A percentile compares a stretch with the other conserved stretches of the same genome.
Conservation (phyloP, 92 coral and sea anemone genomes). For the Bergia sp. region DNA sequence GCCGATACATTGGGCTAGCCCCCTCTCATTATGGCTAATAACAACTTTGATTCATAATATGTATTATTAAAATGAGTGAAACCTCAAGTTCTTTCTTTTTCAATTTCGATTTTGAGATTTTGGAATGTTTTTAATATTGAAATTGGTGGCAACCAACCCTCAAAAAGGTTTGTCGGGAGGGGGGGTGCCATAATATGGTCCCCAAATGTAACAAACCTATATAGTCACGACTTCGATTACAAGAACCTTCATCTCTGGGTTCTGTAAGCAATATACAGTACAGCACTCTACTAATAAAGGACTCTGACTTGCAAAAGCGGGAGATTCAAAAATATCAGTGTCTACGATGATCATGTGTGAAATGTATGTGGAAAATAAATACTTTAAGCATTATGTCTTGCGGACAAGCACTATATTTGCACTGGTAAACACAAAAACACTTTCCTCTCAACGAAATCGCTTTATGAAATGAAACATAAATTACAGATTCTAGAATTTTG, state of each 20-base stretch:
- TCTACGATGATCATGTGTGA: not conserved
- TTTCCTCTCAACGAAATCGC: not conserved
- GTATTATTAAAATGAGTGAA: not conserved
- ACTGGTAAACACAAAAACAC: constrained; percentile 15
- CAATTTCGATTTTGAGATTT: not conserved
- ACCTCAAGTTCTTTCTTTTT: no score
- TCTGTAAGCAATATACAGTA: not conserved
- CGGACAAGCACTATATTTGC: not conserved
- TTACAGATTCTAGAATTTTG: not conserved
- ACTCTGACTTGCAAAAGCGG: no score
- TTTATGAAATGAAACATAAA: no score
- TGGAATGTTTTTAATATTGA: no score
- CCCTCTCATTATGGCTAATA: not conserved
- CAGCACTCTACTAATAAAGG: not conserved
- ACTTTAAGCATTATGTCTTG: not conserved
- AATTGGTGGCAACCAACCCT: not conserved
- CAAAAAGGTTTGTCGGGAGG: not conserved
- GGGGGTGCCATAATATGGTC: not conserved
- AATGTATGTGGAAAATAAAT: constrained; percentile 25
- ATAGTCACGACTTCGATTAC: not conserved
- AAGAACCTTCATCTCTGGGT: not conserved
- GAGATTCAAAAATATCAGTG: not conserved
- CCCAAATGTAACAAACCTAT: not conserved
- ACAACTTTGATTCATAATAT: not conserved
- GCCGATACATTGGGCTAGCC: no score